Evolutionary conservation across 2,113 vertebrate genomes (phyloP), one percentile per base, ranked within the genome.

Genomic region (Cavia porcellus): DNA sequence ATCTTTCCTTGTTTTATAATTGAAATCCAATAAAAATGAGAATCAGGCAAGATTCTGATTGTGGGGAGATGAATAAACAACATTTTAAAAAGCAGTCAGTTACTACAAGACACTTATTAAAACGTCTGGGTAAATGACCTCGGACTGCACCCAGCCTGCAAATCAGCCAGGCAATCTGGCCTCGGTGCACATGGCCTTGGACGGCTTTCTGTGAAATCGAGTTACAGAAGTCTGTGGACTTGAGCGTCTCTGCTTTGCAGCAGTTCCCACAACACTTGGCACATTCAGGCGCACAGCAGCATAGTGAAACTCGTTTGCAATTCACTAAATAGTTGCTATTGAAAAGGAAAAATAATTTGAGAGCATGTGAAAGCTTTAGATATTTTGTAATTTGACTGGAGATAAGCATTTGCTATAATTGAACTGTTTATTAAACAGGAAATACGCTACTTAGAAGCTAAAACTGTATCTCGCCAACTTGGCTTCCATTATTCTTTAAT

Each of bases 381-480:
- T 13, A 96, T 96, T 92, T 97, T 94, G 89, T 90, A 90, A 93
- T 97, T 98, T 97, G 92, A 89, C 42, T 62, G 77, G 95, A 96
- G 82, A 93, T 93, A 97, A 98, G 98, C 96, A 95, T 90, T 97
- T 97, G 61, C 77, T 96, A 66, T 91, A 86, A 96, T 66, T 24
- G 61, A 75, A 82, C 82, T 95, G 97, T 96, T 97, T 98, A 97
- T 97, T 96, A 93, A 96, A 94, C 66, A 97, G 89, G 42, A 92
- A 96, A 95, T 68, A 94, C n/a, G n/a, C 75, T 96, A 85, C 45
- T 97, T 96, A 97, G 96, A 94, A 90, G 88, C 82, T 89, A 92
- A 75, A 77, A 77, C 50, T 95, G 90, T 86, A 82, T 86, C 93
- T 85, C 95, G 92, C 95, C 92, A 96, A 93, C 61, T 57, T 96